Base-by-base conservation (phyloP, 2,888 invertebrate species). In the Lepidonotus clava region DNA sequence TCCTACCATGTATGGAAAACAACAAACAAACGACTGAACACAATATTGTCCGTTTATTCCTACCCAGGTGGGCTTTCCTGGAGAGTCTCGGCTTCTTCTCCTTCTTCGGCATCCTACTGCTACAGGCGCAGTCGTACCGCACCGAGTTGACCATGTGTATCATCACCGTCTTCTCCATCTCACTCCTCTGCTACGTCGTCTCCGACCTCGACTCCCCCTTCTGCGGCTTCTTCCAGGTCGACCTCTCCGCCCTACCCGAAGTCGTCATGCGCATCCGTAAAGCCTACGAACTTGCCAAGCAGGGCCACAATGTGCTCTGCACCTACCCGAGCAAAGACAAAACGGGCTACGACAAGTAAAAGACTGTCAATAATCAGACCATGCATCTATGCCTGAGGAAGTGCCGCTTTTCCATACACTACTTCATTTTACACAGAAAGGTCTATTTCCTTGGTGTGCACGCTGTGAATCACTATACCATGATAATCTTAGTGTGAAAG, bases 141-240 rank as follows among this genome's bases (percentile, higher is more conserved):
- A 90, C 92, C 89, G 92, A 92, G 87, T 88, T 92, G 38, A 88
- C 89, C 71, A 92, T 92, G 91, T 92, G 92, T 86, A 90, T 92
- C 87, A 88, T 92, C 80, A 92, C 92, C n/a, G 92, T 92, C 46
- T 91, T 91, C 89, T 92, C 92, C 83, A 92, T 92, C 89, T 90
- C 90, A 40, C 89, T 92, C 87, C 90, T 92, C 32, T 92, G 92
- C 80, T 89, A 88, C 66, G 89, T 89, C 46, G 87, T 89, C 61
- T 86, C 89, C 8, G 89, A 89, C 53, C 83, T 89, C 0, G 89
- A 89, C 77, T 87, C 88, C 18, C 89, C 89, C 14, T 89, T 89
- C 71, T 41, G 83, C 36, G 88, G 88, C 18, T 86, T 87, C 83
- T 88, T 88, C 76, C 1, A 83, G 67, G 41, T 87, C 38, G 87